Evolutionary conservation across 2,797 vertebrate genomes (phyloP).

Genomic region (Tokudaia muenninki): DNA sequence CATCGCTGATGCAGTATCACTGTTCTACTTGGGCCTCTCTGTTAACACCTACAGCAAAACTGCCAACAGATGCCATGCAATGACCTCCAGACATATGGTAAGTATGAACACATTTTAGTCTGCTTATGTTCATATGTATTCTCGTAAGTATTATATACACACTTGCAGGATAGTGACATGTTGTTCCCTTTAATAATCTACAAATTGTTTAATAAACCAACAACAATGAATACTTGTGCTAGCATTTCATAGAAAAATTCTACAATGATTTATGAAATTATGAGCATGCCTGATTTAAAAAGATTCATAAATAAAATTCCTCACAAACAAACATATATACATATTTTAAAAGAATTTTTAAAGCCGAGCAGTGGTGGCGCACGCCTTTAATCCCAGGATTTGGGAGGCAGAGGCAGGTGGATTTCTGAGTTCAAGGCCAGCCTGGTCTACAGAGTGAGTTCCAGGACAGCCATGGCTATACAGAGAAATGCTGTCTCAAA

Average conservation of each 20-base stretch:
- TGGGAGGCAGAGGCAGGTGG: no score
- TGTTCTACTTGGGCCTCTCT: neutral
- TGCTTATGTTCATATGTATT: neutral
- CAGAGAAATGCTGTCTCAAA: no score
- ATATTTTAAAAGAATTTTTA: neutral
- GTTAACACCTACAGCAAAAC: neutral
- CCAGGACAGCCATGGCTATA: no score
- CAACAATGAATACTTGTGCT: neutral
- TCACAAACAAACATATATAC: neutral
- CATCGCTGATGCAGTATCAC: neutral
- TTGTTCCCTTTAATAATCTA: neutral
- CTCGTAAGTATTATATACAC: no score
- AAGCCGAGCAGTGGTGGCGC: neutral
- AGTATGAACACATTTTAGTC: neutral
- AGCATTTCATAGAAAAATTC: neutral
- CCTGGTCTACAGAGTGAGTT: no score
- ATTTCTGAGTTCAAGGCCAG: no score
- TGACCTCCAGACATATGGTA: neutral
- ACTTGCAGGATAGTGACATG: neutral
- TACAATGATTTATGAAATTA: neutral
- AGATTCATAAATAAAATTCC: neutral
- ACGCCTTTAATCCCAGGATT: no score
- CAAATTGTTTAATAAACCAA: neutral
- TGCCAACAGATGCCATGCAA: neutral
- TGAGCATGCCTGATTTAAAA: neutral